Conservation (phyloP, 1,140 invertebrate species). For the Aradophagus sp. region DNA sequence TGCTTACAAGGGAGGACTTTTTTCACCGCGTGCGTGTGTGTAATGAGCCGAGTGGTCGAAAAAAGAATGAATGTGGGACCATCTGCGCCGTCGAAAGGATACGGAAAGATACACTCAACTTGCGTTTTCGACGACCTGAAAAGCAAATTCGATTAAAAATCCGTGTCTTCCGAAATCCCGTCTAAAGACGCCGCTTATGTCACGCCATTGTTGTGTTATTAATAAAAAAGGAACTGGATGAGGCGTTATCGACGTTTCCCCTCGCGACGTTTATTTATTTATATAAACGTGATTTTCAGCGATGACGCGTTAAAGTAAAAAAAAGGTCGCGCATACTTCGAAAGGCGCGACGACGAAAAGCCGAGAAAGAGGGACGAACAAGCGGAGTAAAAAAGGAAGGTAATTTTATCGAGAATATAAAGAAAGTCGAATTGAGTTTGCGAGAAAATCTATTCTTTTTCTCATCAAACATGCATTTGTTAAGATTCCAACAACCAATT, state of each 20-base stretch:
- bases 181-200: not conserved
- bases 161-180: not conserved
- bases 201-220: no score
- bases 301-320: slow-evolving; percentile 24
- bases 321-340: slow-evolving; percentile 31
- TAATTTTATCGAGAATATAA: slow-evolving; percentile 54
- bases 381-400: slow-evolving; percentile 38
- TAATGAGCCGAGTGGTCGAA: slow-evolving; percentile 44
- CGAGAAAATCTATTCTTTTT: slow-evolving; percentile 57
- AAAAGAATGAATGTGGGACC: slow-evolving; percentile 50
- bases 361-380: slow-evolving; percentile 19
- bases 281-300: slow-evolving; percentile 33
- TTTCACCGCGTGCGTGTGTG: slow-evolving; percentile 42
- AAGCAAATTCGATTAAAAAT: slow-evolving; percentile 48
- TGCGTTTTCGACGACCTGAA: slow-evolving; percentile 44
- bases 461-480: slow-evolving; percentile 58
- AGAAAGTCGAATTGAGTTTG: slow-evolving; percentile 58
- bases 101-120: slow-evolving; percentile 44
- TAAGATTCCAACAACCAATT: slow-evolving; percentile 59
- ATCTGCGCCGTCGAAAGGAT: slow-evolving; percentile 57
- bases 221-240: no score
- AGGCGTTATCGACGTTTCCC: no score
- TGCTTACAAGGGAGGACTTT: slow-evolving; percentile 45
- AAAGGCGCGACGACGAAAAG: slow-evolving; percentile 15
- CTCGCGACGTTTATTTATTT: slow-evolving; percentile 40